Conservation (phyloP, 2,888 invertebrate species). For the Hetaerina titia region DNA sequence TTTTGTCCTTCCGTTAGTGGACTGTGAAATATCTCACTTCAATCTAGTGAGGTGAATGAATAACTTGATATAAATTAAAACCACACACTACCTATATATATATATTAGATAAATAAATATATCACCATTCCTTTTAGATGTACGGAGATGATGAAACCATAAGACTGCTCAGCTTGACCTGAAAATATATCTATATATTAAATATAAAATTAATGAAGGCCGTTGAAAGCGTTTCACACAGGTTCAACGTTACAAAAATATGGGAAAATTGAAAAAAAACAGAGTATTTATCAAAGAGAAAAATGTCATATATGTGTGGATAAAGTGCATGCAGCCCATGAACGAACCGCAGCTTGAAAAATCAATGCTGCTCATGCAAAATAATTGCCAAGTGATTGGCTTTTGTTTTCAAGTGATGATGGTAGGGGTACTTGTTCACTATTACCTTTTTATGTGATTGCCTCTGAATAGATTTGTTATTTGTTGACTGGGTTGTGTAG, state of each 20-base stretch:
- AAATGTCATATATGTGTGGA: slow-evolving; percentile 62
- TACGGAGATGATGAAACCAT: slow-evolving; percentile 65
- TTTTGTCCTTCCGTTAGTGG: slow-evolving; percentile 53
- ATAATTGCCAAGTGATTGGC: slow-evolving; percentile 51
- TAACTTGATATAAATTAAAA: slow-evolving; percentile 47
- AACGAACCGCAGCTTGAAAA: slow-evolving; percentile 14
- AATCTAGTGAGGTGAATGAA: slow-evolving; percentile 46
- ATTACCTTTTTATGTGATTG: slow-evolving; percentile 66
- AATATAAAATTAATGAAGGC: slow-evolving; percentile 60
- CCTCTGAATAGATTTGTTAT: slow-evolving; percentile 64
- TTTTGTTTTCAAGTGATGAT: slow-evolving; percentile 63
- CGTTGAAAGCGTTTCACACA: slow-evolving; percentile 62
- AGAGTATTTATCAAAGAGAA: slow-evolving; percentile 63
- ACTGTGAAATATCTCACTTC: slow-evolving; percentile 37
- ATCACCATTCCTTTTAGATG: slow-evolving; percentile 66
- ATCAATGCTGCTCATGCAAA: slow-evolving; percentile 43
- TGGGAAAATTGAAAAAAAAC: slow-evolving; percentile 55
- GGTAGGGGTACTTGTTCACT: slow-evolving; percentile 65
- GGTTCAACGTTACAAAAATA: slow-evolving; percentile 66
- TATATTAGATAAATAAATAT: slow-evolving; percentile 59
- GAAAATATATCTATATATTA: slow-evolving; percentile 66
- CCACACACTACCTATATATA: slow-evolving; percentile 37
- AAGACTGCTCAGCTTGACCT: slow-evolving; percentile 67
- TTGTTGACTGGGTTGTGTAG: slow-evolving; percentile 66
- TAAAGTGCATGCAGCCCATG: slow-evolving; percentile 33